A percentile compares a stretch with the other conserved stretches of the same genome.
These are phyloP conservation scores for Acanthis flammea DNA, from an alignment of 2,797 vertebrate genomes.

Conservation along the genomic window DNA sequence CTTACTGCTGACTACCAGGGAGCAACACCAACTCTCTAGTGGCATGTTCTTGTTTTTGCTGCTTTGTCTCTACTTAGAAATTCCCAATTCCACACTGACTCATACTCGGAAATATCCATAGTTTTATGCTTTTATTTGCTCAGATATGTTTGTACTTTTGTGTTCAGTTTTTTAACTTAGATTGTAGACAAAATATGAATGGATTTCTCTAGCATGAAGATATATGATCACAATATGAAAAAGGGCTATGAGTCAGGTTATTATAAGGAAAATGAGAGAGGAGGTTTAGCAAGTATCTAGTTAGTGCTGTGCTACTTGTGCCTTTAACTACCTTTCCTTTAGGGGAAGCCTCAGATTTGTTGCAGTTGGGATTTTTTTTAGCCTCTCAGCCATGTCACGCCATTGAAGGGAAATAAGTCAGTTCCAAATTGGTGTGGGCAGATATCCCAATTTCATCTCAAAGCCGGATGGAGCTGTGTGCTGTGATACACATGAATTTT, in stretches of 20 bases:
- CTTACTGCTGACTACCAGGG: neutral
- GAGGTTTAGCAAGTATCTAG: neutral
- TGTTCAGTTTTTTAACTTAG: neutral
- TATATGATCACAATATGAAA: neutral
- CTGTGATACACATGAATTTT: neutral
- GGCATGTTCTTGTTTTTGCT: neutral
- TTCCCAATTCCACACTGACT: neutral
- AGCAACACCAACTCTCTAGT: neutral
- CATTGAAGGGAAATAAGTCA: neutral
- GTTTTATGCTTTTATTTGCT: neutral
- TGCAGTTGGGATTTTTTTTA: neutral
- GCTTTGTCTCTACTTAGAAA: neutral
- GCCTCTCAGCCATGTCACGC: neutral
- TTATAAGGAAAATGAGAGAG: neutral
- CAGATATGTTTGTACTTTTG: neutral
- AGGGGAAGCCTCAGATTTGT: neutral
- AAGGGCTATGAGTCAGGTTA: neutral
- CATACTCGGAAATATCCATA: neutral
- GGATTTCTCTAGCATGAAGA: neutral
- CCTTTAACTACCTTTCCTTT: neutral
- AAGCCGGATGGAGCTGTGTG: neutral
- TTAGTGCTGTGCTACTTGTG: neutral
- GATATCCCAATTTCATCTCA: neutral
- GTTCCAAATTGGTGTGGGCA: neutral
- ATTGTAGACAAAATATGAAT: neutral